A percentile compares a stretch with the other conserved stretches of the same genome.
Conservation (phyloP, 2,797 vertebrate species). For the Gobio occitaniae region DNA sequence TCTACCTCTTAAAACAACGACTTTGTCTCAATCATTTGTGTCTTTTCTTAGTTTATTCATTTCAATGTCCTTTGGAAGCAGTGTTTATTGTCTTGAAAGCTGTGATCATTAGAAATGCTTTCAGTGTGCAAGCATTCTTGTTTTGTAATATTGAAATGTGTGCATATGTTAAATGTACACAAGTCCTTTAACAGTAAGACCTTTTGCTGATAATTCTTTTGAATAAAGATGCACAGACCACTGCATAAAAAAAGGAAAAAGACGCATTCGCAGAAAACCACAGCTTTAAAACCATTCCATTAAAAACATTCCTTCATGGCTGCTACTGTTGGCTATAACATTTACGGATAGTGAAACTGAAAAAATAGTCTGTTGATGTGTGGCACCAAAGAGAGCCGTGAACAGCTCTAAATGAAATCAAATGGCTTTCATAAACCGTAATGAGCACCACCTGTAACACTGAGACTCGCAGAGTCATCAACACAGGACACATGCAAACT, state of each 20-base stretch:
- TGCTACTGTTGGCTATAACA: conserved; percentile 55
- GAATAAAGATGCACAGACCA: neutral
- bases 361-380: conserved; percentile 61
- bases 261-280: neutral
- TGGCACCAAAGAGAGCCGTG: conserved; percentile 58
- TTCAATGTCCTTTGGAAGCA: neutral
- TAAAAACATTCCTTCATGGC: conserved; percentile 21
- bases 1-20: conserved; percentile 83
- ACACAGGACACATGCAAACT: conserved; percentile 59
- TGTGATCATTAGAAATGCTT: neutral
- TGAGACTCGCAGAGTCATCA: conserved; percentile 56
- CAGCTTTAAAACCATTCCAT: conserved; percentile 10
- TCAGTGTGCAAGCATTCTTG: neutral
- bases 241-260: conserved; percentile 10
- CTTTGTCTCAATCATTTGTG: conserved; percentile 42
- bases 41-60: neutral
- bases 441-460: conserved; percentile 67
- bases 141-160: neutral
- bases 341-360: conserved; percentile 61
- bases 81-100: neutral
- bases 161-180: conserved; percentile 21
- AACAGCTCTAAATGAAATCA: conserved; percentile 65
- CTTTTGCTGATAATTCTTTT: neutral
- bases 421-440: conserved; percentile 68
- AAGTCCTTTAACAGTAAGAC: neutral